These are phyloP conservation scores for Chanos chanos DNA, from an alignment of 2,797 vertebrate species.

Conservation along the genomic window DNA sequence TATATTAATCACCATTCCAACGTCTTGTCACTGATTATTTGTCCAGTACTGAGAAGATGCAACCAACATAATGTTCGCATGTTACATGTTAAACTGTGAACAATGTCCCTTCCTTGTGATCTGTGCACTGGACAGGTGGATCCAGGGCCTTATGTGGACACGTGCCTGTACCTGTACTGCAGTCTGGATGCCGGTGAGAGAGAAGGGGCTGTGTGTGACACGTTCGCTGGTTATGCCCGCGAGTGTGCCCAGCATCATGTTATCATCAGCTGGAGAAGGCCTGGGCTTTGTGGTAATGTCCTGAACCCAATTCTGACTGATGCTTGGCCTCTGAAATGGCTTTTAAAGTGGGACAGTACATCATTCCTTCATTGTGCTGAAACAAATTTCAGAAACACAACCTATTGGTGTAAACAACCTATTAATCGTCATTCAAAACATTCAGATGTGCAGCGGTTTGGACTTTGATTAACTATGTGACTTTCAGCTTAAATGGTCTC, in stretches of 20 bases:
- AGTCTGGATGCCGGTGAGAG: constrained; percentile 33
- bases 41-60: no score
- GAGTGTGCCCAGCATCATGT: constrained; percentile 76
- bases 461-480: background rate
- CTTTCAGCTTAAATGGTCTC: background rate
- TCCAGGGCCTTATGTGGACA: constrained; percentile 71
- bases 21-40: no score
- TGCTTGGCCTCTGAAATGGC: background rate
- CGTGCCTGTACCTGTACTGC: constrained; percentile 81
- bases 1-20: no score
- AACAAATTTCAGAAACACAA: no score
- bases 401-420: no score
- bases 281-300: constrained; percentile 74
- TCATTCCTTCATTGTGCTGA: no score
- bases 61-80: no score
- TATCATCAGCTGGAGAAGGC: constrained; percentile 73
- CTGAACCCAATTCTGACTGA: background rate
- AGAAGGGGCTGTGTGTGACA: constrained; percentile 68
- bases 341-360: no score
- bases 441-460: no score
- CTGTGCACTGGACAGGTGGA: constrained; percentile 67
- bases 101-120: background rate
- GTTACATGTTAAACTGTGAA: background rate
- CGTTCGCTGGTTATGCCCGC: constrained; percentile 78
- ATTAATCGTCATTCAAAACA: no score